Base-by-base conservation (phyloP, 2,888 invertebrate species). In the Unio delphinus region DNA sequence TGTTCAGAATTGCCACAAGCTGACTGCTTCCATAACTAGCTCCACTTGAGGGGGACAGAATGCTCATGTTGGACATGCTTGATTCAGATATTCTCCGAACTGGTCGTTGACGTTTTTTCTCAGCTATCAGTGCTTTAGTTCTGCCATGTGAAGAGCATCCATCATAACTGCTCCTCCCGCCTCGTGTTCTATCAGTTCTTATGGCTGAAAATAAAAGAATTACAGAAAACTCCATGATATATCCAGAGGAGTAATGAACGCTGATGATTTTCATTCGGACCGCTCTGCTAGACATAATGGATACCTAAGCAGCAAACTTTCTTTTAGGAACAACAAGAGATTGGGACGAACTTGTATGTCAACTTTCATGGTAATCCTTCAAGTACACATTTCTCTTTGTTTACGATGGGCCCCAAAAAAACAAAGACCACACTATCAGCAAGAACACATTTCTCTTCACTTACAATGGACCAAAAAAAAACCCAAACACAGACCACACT, bases 131-230 rank as follows among this genome's bases (percentile, higher is more conserved):
- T n/a, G 75, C 64, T 57, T 81, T 80, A 11, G 79, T 67, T 60
- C 83, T 74, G 15, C 80, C 78, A 64, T 80, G 82, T 23, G 85
- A 78, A 11, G 83, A 82, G 68, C 84, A 83, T 7, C 89, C 90
- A 62, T 88, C 87, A 72, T 98, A 98, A 30, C 97, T 97, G 70
- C 97, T 97, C 61, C 98, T 93, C 0, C 98, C 98, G 69, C 98
- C 98, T 65, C 98, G 92, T 0, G 98, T 98, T 66, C 98, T 92
- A 91, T 99, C 99, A 76, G 98, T 97, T 91, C 98, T 92, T 72
- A 98, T 98, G 15, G 98, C 98, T 90, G 68, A 3, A 70, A 45
- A 54, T 55, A 67, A 58, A 62, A 26, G 5, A 30, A 30, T 34
- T 34, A 34, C 34, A 34, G 34, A 34, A 34, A 34, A 5, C 34